These are phyloP conservation scores for Automeris io DNA, from an alignment of 2,888 invertebrate genomes.

Conservation along the genomic window DNA sequence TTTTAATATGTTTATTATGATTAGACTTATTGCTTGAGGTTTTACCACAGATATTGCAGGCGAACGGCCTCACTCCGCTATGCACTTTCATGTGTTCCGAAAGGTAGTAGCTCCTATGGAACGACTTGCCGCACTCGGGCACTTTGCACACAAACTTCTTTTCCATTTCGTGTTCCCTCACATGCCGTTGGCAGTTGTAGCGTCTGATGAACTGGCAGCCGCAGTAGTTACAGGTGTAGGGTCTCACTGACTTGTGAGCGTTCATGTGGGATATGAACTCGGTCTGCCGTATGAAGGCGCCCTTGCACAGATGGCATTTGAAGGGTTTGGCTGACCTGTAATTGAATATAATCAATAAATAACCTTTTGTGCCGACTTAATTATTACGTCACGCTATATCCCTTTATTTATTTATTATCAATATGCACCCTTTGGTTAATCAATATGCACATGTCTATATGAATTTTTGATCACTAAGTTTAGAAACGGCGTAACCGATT, in stretches of 20 bases:
- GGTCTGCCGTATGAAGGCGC: conserved; percentile 88
- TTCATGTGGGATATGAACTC: conserved; percentile 91
- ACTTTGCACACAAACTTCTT: conserved; percentile 86
- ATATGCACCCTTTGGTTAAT: too few relatives aligned
- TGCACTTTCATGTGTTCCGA: conserved; percentile 92
- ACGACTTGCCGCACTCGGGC: conserved; percentile 87
- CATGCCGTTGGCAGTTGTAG: conserved; percentile 91
- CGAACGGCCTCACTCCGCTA: conserved; percentile 86
- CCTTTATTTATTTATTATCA: too few relatives aligned
- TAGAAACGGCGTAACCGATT: too few relatives aligned
- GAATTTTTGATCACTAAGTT: too few relatives aligned
- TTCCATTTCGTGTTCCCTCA: conserved; percentile 86
- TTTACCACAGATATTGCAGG: conserved; percentile 93
- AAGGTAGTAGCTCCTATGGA: conserved; percentile 91
- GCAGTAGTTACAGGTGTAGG: conserved; percentile 93
- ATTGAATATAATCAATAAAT: too few relatives aligned
- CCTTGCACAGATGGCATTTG: conserved; percentile 89
- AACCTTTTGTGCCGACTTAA: too few relatives aligned
- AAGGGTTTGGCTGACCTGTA: conserved; percentile 90
- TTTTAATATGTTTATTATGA: conserved; percentile 92
- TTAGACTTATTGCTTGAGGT: conserved; percentile 93
- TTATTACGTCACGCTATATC: too few relatives aligned
- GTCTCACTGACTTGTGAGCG: conserved; percentile 88
- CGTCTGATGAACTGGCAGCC: conserved; percentile 93
- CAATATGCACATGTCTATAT: too few relatives aligned